Percentiles rank a stretch among this genome's conserved stretches.
These are phyloP conservation scores for Romanogobio albipinnatus DNA, from an alignment of 2,113 vertebrate species.

Conservation along the genomic window DNA sequence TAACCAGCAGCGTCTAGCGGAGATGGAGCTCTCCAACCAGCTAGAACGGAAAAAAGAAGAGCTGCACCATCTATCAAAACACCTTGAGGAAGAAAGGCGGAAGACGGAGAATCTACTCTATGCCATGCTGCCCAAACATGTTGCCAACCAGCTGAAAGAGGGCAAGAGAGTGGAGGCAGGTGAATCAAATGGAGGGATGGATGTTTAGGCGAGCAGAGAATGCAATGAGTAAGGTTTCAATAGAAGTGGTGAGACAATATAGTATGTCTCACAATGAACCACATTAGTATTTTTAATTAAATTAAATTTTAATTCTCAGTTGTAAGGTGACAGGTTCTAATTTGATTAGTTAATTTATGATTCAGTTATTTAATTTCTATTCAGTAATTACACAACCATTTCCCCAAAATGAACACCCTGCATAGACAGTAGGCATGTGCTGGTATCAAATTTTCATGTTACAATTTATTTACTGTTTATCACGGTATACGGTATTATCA, in stretches of 20 bases:
- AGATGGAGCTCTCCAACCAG: conserved; percentile 78
- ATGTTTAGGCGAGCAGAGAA: conserved; percentile 34
- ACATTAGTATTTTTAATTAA: not conserved
- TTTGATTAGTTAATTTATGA: not conserved
- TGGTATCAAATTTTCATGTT: too few species aligned
- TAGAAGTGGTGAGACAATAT: not conserved
- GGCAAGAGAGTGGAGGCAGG: conserved; percentile 82
- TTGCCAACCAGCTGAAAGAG: conserved; percentile 81
- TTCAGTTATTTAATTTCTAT: too few species aligned
- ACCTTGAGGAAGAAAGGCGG: conserved; percentile 79
- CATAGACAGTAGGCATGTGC: too few species aligned
- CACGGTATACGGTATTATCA: too few species aligned
- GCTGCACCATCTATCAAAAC: conserved; percentile 74
- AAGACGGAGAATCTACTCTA: conserved; percentile 81
- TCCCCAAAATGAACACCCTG: too few species aligned
- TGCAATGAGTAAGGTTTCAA: not conserved
- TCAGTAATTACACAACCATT: too few species aligned
- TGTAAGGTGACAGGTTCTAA: not conserved
- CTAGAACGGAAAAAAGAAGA: conserved; percentile 83
- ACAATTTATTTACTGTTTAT: too few species aligned
- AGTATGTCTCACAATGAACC: not conserved
- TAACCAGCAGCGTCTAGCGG: conserved; percentile 75
- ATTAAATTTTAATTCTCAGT: not conserved
- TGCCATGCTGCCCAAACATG: conserved; percentile 81
- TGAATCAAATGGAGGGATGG: conserved; percentile 61